Evolutionary conservation across 2,113 vertebrate genomes (phyloP), one percentile per base, ranked within the genome.

Genomic region (Sinocyclocheilus anshuiensis): DNA sequence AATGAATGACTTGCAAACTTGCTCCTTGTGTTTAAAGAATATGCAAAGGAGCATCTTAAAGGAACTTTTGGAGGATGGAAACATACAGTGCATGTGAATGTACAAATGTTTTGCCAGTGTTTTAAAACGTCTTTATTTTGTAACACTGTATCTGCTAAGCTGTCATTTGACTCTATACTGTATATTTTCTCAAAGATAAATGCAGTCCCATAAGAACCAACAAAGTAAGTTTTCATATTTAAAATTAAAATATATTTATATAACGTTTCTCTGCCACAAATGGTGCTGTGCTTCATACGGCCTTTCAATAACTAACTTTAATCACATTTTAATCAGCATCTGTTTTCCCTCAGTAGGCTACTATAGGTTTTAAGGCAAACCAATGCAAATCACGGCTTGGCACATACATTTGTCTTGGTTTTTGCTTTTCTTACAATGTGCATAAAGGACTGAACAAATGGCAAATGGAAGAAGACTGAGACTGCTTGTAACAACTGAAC

Each of bases 401-500:
- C 48, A 22, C 45, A 36, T 36, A 12, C 26, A 57, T 74, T 18
- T 18, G 29, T 72, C 29, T 50, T 24, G 53, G 1, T 36, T 16
- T 24, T 4, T 8, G 29, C n/a, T 39, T 57, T n/a, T 39, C 48
- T 11, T 20, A 29, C 18, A 15, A 18, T 72, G 16, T 22, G 72
- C 26, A 55, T 69, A 63, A 33, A 29, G 15, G 4, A 20, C 9
- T 36, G 26, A 15, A n/a, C 4, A 1, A 39, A 8, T 18, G 48
- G 1, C 63, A 71, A 53, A 53, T 9, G 24, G 20, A 26, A 83
- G 45, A 83, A 36, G 9, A 61, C 18, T 36, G 26, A 71, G 26
- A 55, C 67, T 74, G 29, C 50, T 84, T 59, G 81, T 84, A 84
- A 84, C 81, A 74, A 74, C 81, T 74, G 29, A 53, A n/a, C 20